A percentile compares a stretch with the other conserved stretches of the same genome.
These are phyloP conservation scores for Planococcus citri DNA, from an alignment of 1,140 invertebrate species.

Conservation along the genomic window DNA sequence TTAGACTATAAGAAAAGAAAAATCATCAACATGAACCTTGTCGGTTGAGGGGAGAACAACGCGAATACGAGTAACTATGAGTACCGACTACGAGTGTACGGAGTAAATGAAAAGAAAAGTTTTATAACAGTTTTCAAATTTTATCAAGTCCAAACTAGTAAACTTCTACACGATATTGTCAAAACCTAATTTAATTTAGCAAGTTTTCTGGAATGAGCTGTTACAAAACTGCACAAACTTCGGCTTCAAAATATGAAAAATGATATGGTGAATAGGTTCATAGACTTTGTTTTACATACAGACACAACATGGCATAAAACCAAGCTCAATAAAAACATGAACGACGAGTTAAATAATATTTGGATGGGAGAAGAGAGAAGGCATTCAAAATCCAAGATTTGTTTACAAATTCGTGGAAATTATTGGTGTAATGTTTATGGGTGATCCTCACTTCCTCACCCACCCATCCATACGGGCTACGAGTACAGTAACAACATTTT, in stretches of 20 bases:
- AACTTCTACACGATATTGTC: background rate
- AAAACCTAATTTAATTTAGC: background rate
- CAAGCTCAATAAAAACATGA: background rate
- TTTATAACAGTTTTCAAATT: background rate
- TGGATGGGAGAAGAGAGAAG: background rate
- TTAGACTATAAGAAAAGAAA: too few relatives aligned
- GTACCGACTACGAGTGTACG: too few relatives aligned
- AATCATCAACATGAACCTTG: too few relatives aligned
- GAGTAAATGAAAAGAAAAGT: conserved; percentile 7
- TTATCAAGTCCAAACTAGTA: background rate
- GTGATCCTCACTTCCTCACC: too few relatives aligned
- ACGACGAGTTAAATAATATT: background rate
- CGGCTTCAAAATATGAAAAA: too few relatives aligned
- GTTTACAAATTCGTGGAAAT: too few relatives aligned
- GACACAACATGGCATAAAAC: background rate
- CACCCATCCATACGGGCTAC: too few relatives aligned
- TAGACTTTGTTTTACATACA: background rate
- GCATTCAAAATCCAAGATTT: background rate
- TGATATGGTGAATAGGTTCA: background rate
- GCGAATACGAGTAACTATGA: background rate
- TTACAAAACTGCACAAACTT: background rate
- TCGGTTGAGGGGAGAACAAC: background rate
- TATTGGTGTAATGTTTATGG: too few relatives aligned
- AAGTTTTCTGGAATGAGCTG: conserved; percentile 1
- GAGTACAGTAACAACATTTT: too few relatives aligned